These are phyloP conservation scores for Colius striatus DNA, from an alignment of 2,113 vertebrate species.

Conservation along the genomic window DNA sequence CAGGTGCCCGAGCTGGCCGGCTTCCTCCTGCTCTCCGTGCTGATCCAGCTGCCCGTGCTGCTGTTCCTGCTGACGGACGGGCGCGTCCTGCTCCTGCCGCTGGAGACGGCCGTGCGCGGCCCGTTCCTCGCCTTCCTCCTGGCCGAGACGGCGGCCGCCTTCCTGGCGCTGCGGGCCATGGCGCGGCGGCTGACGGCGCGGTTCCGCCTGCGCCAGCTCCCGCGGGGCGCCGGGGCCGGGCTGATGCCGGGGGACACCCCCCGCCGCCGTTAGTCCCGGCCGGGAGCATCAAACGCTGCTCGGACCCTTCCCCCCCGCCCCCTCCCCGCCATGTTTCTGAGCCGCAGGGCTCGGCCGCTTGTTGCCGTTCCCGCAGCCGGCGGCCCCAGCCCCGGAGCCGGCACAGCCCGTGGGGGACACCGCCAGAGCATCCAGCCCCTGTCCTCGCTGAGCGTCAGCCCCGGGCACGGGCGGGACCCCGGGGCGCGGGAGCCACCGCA, in stretches of 20 bases:
- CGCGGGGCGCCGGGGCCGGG: neutral
- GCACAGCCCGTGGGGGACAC: no score
- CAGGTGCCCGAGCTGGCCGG: slow-evolving; percentile 87
- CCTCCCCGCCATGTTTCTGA: neutral
- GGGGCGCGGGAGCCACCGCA: neutral
- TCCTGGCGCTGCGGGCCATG: slow-evolving; percentile 78
- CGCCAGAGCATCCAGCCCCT: fast-evolving
- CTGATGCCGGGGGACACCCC: neutral
- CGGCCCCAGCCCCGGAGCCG: neutral
- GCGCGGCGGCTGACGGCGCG: slow-evolving; percentile 78
- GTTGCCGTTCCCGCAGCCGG: neutral
- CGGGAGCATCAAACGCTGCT: neutral
- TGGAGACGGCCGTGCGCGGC: slow-evolving; percentile 80
- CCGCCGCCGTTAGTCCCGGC: neutral
- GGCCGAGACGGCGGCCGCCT: slow-evolving; percentile 72
- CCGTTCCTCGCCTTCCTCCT: slow-evolving; percentile 80
- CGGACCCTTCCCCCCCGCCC: fast-evolving
- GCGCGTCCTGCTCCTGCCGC: slow-evolving; percentile 74
- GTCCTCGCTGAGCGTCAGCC: neutral
- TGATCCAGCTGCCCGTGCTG: slow-evolving; percentile 86
- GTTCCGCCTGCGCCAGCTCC: slow-evolving; percentile 80
- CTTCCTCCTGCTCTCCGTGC: slow-evolving; percentile 85
- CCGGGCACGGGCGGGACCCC: neutral
- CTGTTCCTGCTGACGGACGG: slow-evolving; percentile 85
- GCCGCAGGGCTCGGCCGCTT: neutral